phyloP scores from a whole-genome alignment of 2,113 vertebrate genomes.

The Micromys minutus region DNA sequence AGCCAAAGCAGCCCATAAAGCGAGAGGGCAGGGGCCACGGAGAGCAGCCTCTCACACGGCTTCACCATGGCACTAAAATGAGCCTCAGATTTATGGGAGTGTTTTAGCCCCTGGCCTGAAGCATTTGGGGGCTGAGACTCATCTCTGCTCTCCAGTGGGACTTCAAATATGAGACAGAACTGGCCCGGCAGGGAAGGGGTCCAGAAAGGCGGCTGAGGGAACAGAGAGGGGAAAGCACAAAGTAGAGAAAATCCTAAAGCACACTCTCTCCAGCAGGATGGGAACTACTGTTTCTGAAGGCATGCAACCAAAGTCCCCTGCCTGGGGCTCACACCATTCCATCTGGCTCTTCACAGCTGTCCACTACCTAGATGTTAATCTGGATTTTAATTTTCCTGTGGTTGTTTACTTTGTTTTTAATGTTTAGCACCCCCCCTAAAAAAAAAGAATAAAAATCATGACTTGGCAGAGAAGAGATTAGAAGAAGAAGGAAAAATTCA shows the following conservation, averaged over 20 bases:
- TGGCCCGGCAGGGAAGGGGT: background rate
- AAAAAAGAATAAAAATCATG: constrained; percentile 51
- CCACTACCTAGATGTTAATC: constrained; percentile 2
- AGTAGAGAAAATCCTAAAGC: background rate
- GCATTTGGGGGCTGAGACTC: constrained; percentile 78
- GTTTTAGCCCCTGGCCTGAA: constrained; percentile 80
- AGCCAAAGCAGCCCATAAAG: constrained; percentile 87
- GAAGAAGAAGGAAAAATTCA: background rate
- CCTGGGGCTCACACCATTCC: background rate
- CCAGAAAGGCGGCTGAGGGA: background rate
- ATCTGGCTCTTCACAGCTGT: background rate
- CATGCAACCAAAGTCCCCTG: background rate
- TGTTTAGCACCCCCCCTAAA: background rate
- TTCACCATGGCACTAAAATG: constrained; percentile 86
- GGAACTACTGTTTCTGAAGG: background rate
- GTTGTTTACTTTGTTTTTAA: background rate
- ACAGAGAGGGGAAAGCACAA: background rate
- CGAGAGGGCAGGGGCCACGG: constrained; percentile 86
- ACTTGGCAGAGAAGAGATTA: background rate
- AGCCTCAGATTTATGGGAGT: constrained; percentile 85
- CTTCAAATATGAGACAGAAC: constrained; percentile 45
- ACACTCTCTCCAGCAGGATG: background rate
- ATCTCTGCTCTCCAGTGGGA: background rate
- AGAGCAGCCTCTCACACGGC: constrained; percentile 84
- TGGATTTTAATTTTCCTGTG: constrained; percentile 32